phyloP scores from a whole-genome alignment of 2,888 invertebrate genomes.

The Entomobrya multifasciata region DNA sequence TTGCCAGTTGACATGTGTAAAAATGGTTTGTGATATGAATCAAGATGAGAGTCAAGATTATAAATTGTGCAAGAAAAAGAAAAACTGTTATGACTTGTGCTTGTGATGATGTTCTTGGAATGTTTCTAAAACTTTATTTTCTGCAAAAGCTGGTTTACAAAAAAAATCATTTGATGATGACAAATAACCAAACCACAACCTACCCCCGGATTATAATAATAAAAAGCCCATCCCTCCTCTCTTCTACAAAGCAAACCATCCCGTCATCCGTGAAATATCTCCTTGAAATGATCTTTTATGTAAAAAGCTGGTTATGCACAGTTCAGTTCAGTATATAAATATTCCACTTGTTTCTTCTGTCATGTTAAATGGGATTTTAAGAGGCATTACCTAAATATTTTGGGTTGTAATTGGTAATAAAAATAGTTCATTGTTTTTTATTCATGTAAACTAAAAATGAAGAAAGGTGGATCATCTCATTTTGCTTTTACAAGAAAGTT shows the following conservation, averaged over 20 bases:
- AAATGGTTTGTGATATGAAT: conserved; percentile 1
- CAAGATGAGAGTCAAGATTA: conserved; percentile 5
- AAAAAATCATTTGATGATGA: neutral
- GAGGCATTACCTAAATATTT: neutral
- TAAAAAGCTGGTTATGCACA: neutral
- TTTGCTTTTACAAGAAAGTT: conserved; percentile 7
- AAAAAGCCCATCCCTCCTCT: neutral
- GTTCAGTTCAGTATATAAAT: neutral
- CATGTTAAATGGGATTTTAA: neutral
- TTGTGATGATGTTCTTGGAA: neutral
- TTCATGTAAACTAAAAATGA: neutral
- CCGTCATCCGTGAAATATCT: conserved; percentile 3
- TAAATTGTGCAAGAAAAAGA: neutral
- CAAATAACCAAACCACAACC: neutral
- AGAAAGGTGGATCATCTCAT: neutral
- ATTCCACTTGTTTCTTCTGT: neutral
- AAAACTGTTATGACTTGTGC: neutral
- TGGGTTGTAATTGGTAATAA: neutral
- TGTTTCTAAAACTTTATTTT: neutral
- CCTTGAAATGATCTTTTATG: neutral
- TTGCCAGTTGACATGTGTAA: neutral
- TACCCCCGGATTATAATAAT: neutral
- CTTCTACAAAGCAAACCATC: neutral
- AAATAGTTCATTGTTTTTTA: conserved; percentile 3
- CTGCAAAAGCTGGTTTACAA: neutral